phyloP scores from a whole-genome alignment of 2,888 invertebrate species.

The Thecophora atra region DNA sequence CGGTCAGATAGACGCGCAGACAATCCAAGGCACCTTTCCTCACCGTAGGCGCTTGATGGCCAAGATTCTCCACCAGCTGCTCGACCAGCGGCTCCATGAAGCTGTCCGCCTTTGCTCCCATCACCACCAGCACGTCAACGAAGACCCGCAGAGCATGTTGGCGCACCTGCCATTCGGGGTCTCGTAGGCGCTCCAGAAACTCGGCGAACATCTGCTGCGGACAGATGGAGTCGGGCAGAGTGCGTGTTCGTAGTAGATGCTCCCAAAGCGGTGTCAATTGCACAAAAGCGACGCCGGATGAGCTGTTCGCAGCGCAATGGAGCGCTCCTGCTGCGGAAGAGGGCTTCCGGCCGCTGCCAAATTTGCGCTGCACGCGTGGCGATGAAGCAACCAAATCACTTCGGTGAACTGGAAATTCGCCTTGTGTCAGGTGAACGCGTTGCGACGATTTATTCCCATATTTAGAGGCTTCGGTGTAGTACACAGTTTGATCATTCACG shows the following conservation, averaged over 20 bases:
- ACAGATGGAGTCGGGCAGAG: conserved; percentile 76
- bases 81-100: conserved; percentile 73
- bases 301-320: conserved; percentile 6
- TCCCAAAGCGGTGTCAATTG: conserved; percentile 84
- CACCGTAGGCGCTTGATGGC: conserved; percentile 82
- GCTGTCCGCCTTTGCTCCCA: conserved; percentile 75
- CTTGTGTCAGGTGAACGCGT: conserved; percentile 15
- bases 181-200: conserved; percentile 76
- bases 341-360: conserved; percentile 20
- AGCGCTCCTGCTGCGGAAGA: conserved; percentile 28
- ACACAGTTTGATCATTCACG: conserved; percentile 17
- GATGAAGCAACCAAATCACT: conserved; percentile 14
- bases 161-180: conserved; percentile 86
- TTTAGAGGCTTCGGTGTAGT: neutral
- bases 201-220: conserved; percentile 75
- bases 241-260: conserved; percentile 77
- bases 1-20: conserved; percentile 76
- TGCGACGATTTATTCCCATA: neutral
- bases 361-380: conserved; percentile 33
- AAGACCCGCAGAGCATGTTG: conserved; percentile 83
- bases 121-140: conserved; percentile 80
- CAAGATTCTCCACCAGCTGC: conserved; percentile 80
- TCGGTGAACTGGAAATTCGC: conserved; percentile 30
- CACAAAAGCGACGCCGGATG: conserved; percentile 44
- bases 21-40: conserved; percentile 82